Base-by-base conservation (phyloP, 1,140 invertebrate genomes). In the Drosophila ananassae region DNA sequence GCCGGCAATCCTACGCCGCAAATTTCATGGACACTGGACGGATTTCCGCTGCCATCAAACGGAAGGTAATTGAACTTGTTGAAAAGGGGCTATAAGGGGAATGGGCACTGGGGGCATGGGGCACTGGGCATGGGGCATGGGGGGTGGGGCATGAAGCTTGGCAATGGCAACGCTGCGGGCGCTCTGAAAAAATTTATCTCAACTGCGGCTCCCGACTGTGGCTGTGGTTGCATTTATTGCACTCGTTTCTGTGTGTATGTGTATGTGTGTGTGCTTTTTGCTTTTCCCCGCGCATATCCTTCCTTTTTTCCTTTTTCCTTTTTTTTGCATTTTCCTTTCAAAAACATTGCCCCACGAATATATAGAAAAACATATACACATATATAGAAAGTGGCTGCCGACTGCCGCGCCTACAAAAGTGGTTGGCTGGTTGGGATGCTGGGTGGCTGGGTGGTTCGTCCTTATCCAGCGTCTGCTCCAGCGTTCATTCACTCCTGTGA, bases 1-100 rank as follows among this genome's bases (percentile, higher is more conserved):
- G 94, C 96, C 46, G 97, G 97, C 52, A 97, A 97, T 92, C 97
- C 96, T 17, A 97, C 97, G 48, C 97, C 97, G 7, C 94, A 95
- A 84, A 95, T 97, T 78, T 94, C 94, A 44, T 98, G 97, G 97
- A 94, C 94, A 39, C 93, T 97, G 68, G 97, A 97, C 91, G 96
- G 95, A 60, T 96, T 96, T 90, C 93, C 94, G 44, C 92, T 97
- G 59, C 95, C 95, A 66, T 94, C 94, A 79, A 95, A 95, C 91
- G 94, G 94, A 91, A 94, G 95, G 95, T 95, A 93, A 93, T 92
- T 92, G 90, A 91, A 91, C 90, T 91, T 91, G 84, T 90, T 90
- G 85, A 89, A 83, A 85, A 69, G 56, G 57, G 73, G 56, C 53
- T 56, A 34, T 25, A 37, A 22, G 25, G 39, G 55, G 22, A 37